These are phyloP conservation scores for Smittia sp. DNA, from an alignment of 2,888 invertebrate genomes.

Conservation along the genomic window DNA sequence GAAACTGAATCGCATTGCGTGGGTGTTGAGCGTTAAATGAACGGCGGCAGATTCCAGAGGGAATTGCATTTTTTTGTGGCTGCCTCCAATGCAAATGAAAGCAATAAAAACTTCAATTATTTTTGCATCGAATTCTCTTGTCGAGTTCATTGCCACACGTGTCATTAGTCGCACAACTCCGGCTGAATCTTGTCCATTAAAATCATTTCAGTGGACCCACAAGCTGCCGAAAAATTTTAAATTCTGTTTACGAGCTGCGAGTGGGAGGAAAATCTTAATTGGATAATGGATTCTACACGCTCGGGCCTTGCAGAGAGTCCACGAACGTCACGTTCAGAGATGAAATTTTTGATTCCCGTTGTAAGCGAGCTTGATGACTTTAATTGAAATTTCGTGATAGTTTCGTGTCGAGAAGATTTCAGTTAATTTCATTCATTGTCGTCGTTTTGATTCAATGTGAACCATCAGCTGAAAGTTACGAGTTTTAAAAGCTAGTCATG, in stretches of 20 bases:
- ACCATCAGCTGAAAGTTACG: neutral
- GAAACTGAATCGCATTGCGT: too few relatives aligned
- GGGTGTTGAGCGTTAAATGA: too few relatives aligned
- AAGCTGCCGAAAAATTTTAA: slow-evolving; percentile 8
- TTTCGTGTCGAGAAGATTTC: neutral
- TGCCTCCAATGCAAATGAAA: too few relatives aligned
- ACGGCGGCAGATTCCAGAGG: too few relatives aligned
- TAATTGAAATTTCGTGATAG: slow-evolving; percentile 31
- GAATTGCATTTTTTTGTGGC: too few relatives aligned
- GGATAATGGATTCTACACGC: slow-evolving; percentile 21
- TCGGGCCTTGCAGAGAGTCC: neutral
- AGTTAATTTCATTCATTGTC: slow-evolving; percentile 22
- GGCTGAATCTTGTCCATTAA: neutral
- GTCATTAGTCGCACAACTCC: neutral
- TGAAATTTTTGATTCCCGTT: neutral
- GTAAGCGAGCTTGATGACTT: slow-evolving; percentile 24
- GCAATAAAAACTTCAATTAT: too few relatives aligned
- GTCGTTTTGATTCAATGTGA: neutral
- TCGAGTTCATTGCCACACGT: neutral
- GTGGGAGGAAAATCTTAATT: slow-evolving; percentile 39
- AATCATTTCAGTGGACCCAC: neutral
- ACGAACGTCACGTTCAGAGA: neutral
- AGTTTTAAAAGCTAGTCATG: neutral
- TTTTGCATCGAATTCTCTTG: neutral
- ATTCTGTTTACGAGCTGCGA: neutral